Base-by-base conservation (phyloP, 2,888 invertebrate species). In the Atrina japonica region DNA sequence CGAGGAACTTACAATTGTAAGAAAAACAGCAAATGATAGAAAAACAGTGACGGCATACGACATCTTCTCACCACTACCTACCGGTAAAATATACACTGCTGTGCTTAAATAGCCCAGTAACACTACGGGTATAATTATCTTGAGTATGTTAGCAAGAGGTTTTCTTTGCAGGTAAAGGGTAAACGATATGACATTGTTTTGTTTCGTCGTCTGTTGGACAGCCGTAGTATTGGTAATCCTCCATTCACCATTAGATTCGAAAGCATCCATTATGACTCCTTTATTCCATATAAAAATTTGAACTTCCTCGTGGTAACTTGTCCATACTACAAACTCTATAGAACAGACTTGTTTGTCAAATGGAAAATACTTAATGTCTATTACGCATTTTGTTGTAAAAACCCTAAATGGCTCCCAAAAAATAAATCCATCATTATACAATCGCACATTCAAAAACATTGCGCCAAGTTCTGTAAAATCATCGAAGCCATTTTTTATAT, bases 291-390 rank as follows among this genome's bases (percentile, higher is more conserved):
- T 43, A 1, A 66, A 47, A 0, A 77, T 45, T 5, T 52, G 66
- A 0, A 79, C 72, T 0, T 30, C 18, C 1, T 9, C 7, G 2
- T 11, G 1, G 0, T 14, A 16, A 27, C 65, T 56, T 9, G 18
- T 45, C 70, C 77, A 80, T 11, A 72, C 68, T 1, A 76, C 65
- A 23, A 80, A 78, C 5, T 66, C 56, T 30, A 81, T 71, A 5
- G 78, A 66, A 52, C 81, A 81, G 0, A 60, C 69, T 43, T 81
- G 81, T 35, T 60, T 59, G 52, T 81, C 81, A 56, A 78, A 81
- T 0, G 81, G 81, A 49, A 79, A 81, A 41, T 71, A 73, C 18
- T 64, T 59, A 3, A 79, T 77, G 21, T 81, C 70, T 1, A 81
- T 65, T 1, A 58, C 16, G 41, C 81, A 81, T 16, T 73, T 69